phyloP scores from a whole-genome alignment of 2,113 vertebrate species.

The Rhabdomys dilectus region DNA sequence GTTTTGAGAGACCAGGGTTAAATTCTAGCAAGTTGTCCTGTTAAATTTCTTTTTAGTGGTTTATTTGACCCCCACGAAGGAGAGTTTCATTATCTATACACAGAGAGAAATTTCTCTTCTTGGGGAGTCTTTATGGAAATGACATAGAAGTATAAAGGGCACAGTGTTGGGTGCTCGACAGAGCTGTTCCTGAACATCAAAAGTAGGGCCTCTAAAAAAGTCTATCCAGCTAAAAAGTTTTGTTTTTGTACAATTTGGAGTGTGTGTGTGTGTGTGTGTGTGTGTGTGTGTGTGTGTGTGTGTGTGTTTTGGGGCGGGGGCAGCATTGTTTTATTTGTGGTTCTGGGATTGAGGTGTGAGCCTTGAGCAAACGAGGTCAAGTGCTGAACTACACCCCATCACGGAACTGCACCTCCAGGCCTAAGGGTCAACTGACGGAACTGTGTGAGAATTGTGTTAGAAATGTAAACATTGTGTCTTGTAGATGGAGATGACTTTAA shows the following conservation, averaged over 20 bases:
- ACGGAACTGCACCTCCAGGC: neutral
- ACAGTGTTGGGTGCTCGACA: neutral
- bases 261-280: neutral
- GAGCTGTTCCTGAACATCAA: neutral
- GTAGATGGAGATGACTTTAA: neutral
- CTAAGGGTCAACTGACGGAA: neutral
- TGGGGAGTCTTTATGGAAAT: neutral
- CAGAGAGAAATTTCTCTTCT: constrained; percentile 5
- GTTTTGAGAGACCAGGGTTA: constrained; percentile 23
- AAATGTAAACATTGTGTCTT: neutral
- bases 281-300: neutral
- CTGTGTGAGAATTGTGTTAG: constrained; percentile 36
- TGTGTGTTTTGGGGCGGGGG: neutral
- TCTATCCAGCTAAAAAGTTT: neutral
- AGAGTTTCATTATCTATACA: constrained; percentile 12
- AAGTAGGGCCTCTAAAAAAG: neutral
- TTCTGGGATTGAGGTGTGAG: neutral
- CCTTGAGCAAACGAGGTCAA: neutral
- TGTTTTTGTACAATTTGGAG: neutral
- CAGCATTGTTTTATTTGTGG: neutral
- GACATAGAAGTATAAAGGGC: neutral
- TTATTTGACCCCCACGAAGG: constrained; percentile 26
- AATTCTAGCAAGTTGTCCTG: neutral
- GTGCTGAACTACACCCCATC: too few species aligned
- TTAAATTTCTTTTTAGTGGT: neutral